A percentile compares a stretch with the other conserved stretches of the same genome.
Conservation (phyloP, 2,113 vertebrate species). For the Corvus moneduloides region DNA sequence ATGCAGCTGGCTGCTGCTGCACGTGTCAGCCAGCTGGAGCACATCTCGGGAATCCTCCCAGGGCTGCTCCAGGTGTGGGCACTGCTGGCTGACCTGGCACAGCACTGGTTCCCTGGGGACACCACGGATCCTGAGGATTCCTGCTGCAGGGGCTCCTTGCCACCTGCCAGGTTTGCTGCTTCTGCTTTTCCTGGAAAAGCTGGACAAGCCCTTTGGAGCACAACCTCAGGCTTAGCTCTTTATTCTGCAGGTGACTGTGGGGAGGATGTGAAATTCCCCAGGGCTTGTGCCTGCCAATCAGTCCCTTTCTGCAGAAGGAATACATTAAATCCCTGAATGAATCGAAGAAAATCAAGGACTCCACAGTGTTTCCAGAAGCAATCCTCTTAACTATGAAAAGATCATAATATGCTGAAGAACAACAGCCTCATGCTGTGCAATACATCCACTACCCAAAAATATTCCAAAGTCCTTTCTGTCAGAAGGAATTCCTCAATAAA, state of each 20-base stretch:
- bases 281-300: not conserved
- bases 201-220: not conserved
- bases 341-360: not conserved
- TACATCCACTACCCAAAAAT: not conserved
- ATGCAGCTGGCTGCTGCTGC: not conserved
- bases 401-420: not conserved
- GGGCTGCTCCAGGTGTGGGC: not conserved
- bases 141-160: not conserved
- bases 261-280: not conserved
- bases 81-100: fast-evolving
- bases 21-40: not conserved
- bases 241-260: not conserved
- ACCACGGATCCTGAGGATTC: not conserved
- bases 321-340: not conserved
- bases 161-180: not conserved
- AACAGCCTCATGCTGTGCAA: not conserved
- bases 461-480: not conserved
- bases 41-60: not conserved
- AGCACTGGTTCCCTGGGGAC: not conserved
- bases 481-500: not conserved
- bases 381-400: not conserved
- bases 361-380: not conserved
- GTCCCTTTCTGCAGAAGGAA: not conserved
- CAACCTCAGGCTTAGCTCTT: not conserved
- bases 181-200: not conserved